Evolutionary conservation across 2,888 invertebrate species (phyloP).

Genomic region (Bombylius discolor): DNA sequence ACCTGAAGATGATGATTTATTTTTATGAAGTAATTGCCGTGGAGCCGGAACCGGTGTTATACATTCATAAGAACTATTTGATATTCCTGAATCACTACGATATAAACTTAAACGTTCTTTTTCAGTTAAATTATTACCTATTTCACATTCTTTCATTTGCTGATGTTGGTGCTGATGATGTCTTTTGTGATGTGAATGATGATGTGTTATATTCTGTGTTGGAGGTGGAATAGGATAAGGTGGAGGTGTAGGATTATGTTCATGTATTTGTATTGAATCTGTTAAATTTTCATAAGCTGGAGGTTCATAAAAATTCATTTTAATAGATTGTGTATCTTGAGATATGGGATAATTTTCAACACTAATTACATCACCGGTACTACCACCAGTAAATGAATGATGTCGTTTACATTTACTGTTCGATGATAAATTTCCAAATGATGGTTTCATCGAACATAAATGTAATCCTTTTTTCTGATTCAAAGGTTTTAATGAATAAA

Average conservation of each 20-base stretch:
- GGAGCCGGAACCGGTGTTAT: conserved; percentile 46
- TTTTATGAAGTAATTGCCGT: conserved; percentile 22
- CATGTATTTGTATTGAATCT: conserved; percentile 53
- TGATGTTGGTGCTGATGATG: conserved; percentile 20
- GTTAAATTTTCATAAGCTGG: conserved; percentile 49
- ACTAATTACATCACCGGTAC: conserved; percentile 26
- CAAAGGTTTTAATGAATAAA: conserved; percentile 30
- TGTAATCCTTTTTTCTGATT: conserved; percentile 15
- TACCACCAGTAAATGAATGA: conserved; percentile 35
- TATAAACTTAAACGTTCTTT: conserved; percentile 34
- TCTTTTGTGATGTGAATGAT: conserved; percentile 5
- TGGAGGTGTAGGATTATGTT: conserved; percentile 22
- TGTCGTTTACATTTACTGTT: conserved; percentile 31
- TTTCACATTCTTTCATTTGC: conserved; percentile 24
- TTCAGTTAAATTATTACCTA: conserved; percentile 25
- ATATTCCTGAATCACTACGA: conserved; percentile 36
- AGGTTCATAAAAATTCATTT: conserved; percentile 32
- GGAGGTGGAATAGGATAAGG: conserved; percentile 19
- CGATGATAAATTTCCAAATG: conserved; percentile 4
- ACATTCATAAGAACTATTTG: conserved; percentile 41
- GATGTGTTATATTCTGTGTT: conserved; percentile 12
- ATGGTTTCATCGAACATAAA: conserved; percentile 16
- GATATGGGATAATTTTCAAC: conserved; percentile 5
- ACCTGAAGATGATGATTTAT: conserved; percentile 4
- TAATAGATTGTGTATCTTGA: conserved; percentile 10